These are phyloP conservation scores for Agrilus cyanescens DNA, from an alignment of 2,888 invertebrate species.

Conservation along the genomic window DNA sequence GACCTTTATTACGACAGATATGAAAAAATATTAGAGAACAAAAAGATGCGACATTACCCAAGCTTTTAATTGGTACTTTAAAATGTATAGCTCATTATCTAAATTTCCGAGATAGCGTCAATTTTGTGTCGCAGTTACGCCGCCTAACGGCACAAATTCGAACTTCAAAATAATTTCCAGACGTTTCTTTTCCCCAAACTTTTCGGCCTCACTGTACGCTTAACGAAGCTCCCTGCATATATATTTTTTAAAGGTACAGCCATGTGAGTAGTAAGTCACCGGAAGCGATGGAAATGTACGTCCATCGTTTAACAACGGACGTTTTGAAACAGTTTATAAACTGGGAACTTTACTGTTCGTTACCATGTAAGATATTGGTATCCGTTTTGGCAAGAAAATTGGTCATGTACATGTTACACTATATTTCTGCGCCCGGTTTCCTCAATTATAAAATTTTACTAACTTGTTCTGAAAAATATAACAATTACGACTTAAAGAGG, in stretches of 20 bases:
- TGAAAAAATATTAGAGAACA: no score
- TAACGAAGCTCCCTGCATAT: no score
- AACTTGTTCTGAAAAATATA: slow-evolving; percentile 19
- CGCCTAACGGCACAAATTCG: no score
- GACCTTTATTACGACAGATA: no score
- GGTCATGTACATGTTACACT: slow-evolving; percentile 38
- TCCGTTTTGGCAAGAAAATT: slow-evolving; percentile 50
- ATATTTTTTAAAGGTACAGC: slow-evolving; percentile 27
- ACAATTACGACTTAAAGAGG: slow-evolving; percentile 21
- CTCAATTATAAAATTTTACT: slow-evolving; percentile 31
- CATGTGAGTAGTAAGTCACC: slow-evolving; percentile 32
- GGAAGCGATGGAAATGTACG: slow-evolving; percentile 44
- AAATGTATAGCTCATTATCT: no score
- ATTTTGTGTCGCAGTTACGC: no score
- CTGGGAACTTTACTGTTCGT: slow-evolving; percentile 56
- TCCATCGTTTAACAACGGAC: slow-evolving; percentile 43
- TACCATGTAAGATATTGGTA: slow-evolving; percentile 50
- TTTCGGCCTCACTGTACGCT: no score
- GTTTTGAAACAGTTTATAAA: slow-evolving; percentile 51
- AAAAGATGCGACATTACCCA: no score
- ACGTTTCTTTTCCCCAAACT: no score
- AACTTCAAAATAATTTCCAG: no score
- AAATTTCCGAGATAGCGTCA: no score
- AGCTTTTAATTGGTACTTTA: no score
- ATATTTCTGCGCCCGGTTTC: slow-evolving; percentile 42